These are phyloP conservation scores for Aurelia sp. DNA, from an alignment of 30 jellyfish, hydroid and myxozoan species.

Conservation along the genomic window DNA sequence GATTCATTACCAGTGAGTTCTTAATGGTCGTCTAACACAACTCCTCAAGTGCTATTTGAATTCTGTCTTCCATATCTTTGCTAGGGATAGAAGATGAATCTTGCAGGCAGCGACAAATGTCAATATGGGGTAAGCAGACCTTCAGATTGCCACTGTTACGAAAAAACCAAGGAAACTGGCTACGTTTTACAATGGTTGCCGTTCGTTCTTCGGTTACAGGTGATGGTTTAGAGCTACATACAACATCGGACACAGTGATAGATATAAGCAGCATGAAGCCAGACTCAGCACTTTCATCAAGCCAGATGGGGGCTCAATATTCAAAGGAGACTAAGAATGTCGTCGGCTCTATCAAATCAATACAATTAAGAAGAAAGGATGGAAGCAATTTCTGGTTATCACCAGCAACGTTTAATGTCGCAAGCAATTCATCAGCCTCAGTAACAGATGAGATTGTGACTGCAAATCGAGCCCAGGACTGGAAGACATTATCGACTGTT, in stretches of 20 bases:
- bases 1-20: too few relatives aligned
- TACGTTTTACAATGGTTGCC: constrained; percentile 26
- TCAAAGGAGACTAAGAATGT: background rate
- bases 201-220: constrained; percentile 19
- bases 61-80: background rate
- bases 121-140: constrained; percentile 27
- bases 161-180: constrained; percentile 40
- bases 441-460: background rate
- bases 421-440: background rate
- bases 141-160: constrained; percentile 16
- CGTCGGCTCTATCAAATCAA: background rate
- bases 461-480: background rate
- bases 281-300: background rate
- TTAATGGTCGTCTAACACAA: too few relatives aligned
- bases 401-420: background rate
- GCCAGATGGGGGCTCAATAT: too few relatives aligned
- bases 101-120: constrained; percentile 11
- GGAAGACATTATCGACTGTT: background rate
- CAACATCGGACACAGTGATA: constrained; percentile 20
- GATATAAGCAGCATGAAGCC: background rate
- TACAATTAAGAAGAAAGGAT: constrained; percentile 10
- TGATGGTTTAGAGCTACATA: constrained; percentile 18
- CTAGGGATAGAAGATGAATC: constrained; percentile 30
- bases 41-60: too few relatives aligned
- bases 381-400: constrained; percentile 13